A percentile compares a stretch with the other conserved stretches of the same genome.
These are phyloP conservation scores for Rhizoglyphus robini DNA, from an alignment of 1,140 invertebrate species.

Conservation along the genomic window DNA sequence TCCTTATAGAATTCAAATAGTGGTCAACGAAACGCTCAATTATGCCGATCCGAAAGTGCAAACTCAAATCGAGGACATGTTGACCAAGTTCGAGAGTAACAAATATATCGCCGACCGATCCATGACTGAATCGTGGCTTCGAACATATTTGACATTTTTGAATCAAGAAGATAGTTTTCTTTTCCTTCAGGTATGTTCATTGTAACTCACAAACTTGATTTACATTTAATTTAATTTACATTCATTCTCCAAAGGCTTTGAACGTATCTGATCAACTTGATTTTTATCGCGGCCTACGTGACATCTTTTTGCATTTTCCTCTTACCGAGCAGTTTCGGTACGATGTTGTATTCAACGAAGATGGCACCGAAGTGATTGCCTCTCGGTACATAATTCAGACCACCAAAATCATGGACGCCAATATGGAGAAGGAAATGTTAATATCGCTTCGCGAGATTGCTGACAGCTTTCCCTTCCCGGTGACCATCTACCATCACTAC, in stretches of 20 bases:
- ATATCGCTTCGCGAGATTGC: conserved; percentile 61
- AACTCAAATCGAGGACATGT: conserved; percentile 59
- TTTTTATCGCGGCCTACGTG: conserved; percentile 59
- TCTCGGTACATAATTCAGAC: conserved; percentile 77
- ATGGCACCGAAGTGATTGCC: conserved; percentile 55
- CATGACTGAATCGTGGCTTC: conserved; percentile 81
- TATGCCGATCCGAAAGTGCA: conserved; percentile 69
- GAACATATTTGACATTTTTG: conserved; percentile 64
- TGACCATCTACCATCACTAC: conserved; percentile 82
- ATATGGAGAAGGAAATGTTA: conserved; percentile 81
- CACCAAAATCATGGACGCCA: conserved; percentile 71
- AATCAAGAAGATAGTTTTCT: conserved; percentile 53
- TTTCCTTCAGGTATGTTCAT: conserved; percentile 21
- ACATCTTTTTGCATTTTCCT: conserved; percentile 40
- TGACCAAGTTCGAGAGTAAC: conserved; percentile 61
- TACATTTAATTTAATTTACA: not conserved
- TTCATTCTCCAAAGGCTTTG: conserved; percentile 40
- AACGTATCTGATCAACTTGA: conserved; percentile 53
- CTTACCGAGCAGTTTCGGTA: conserved; percentile 49
- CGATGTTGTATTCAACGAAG: conserved; percentile 69
- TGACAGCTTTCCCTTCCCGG: conserved; percentile 58
- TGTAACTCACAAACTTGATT: not conserved
- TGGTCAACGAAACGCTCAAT: conserved; percentile 65
- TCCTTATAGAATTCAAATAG: conserved; percentile 76
- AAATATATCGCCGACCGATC: conserved; percentile 54